Conservation (phyloP, 92 coral and sea anemone genomes). For the Heliopora coerulea region DNA sequence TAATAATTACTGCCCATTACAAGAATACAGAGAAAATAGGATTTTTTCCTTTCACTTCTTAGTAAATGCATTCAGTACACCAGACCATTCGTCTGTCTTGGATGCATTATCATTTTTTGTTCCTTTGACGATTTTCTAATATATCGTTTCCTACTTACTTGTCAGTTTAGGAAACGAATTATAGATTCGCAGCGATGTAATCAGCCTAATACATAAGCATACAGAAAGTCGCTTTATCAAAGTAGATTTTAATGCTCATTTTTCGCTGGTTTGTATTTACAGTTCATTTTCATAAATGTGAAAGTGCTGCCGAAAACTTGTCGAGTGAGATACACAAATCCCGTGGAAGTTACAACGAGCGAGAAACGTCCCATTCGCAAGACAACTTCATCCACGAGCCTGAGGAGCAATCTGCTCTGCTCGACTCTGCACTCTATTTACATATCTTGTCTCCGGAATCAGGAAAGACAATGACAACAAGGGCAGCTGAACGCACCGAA, state of each 20-base stretch:
- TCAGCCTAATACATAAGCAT: too few relatives aligned
- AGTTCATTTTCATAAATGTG: constrained; percentile 11
- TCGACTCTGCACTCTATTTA: constrained; percentile 6
- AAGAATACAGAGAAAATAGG: too few relatives aligned
- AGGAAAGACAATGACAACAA: background rate
- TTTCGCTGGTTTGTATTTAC: background rate
- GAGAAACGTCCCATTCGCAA: background rate
- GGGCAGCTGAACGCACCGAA: constrained; percentile 4
- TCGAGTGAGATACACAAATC: background rate
- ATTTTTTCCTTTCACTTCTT: too few relatives aligned
- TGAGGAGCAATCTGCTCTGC: constrained; percentile 21
- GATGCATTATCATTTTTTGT: too few relatives aligned
- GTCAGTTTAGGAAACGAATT: background rate
- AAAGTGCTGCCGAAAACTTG: background rate
- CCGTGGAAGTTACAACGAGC: background rate
- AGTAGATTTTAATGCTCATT: constrained; percentile 13
- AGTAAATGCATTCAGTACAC: too few relatives aligned
- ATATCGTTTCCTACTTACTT: too few relatives aligned
- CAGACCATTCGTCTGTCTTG: too few relatives aligned
- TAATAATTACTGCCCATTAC: too few relatives aligned
- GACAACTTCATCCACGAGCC: constrained; percentile 26
- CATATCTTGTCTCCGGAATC: background rate
- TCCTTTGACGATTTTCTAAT: too few relatives aligned
- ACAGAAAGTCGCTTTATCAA: background rate
- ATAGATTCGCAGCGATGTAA: background rate